A percentile compares a stretch with the other conserved stretches of the same genome.
Conservation (phyloP, 2,888 invertebrate species). For the Sarcophaga variegata region DNA sequence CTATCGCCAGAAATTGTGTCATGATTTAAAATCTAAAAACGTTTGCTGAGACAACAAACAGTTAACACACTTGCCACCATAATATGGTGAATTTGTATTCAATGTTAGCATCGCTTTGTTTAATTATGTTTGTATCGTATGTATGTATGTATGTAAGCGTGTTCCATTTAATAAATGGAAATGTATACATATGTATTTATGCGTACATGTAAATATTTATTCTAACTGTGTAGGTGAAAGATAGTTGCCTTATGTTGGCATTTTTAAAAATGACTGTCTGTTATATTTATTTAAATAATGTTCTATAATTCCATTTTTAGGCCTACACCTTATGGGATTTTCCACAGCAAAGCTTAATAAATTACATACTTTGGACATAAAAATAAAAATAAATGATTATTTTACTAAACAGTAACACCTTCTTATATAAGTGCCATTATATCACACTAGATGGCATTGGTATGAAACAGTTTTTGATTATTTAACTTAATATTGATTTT, state of each 20-base stretch:
- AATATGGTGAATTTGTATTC: conserved; percentile 20
- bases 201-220: neutral
- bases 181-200: neutral
- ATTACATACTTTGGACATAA: no score
- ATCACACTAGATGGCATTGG: no score
- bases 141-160: neutral
- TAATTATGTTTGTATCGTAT: neutral
- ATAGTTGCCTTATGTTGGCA: neutral
- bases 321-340: no score
- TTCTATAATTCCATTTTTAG: no score
- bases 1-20: conserved; percentile 69
- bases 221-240: neutral
- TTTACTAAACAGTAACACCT: no score
- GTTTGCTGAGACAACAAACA: conserved; percentile 55
- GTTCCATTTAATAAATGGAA: neutral
- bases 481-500: no score
- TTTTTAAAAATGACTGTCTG: no score
- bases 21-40: conserved; percentile 70
- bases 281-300: no score
- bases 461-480: no score
- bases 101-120: conserved; percentile 24
- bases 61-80: neutral
- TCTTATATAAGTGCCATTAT: no score
- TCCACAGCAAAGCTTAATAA: no score
- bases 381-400: no score